phyloP scores from a whole-genome alignment of 2,113 vertebrate genomes.

The Pterocles burchelli region DNA sequence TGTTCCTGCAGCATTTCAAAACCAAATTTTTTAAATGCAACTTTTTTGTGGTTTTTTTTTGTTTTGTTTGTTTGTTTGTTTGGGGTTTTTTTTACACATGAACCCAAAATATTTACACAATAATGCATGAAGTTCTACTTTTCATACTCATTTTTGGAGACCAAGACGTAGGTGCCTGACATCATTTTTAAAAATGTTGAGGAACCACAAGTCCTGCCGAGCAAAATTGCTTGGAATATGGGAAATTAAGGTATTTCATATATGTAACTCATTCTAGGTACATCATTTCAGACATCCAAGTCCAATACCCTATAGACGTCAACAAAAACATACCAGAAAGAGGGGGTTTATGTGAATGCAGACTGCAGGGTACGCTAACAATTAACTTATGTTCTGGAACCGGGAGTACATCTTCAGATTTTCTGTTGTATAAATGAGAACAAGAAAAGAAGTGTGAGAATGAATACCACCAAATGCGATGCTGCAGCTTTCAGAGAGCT shows the following conservation, averaged over 20 bases:
- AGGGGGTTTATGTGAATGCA: conserved; percentile 95
- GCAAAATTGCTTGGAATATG: background rate
- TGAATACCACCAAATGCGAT: background rate
- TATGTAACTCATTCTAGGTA: background rate
- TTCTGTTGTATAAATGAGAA: conserved; percentile 63
- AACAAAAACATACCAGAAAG: conserved; percentile 82
- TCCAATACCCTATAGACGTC: background rate
- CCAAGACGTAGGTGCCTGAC: background rate
- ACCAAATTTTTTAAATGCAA: background rate
- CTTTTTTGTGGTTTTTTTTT: background rate
- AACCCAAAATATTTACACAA: background rate
- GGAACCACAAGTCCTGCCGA: background rate
- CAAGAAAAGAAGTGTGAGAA: background rate
- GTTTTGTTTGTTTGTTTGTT: too few relatives aligned
- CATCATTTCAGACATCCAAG: background rate
- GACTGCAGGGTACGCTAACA: conserved; percentile 88
- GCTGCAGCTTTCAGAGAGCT: background rate
- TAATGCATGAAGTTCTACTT: background rate
- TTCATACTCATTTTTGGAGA: background rate
- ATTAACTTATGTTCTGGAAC: conserved; percentile 86
- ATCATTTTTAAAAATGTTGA: background rate
- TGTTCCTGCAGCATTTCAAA: background rate
- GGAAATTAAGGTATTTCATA: background rate
- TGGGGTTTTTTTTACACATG: background rate
- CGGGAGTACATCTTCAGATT: conserved; percentile 37